phyloP scores from a whole-genome alignment of 2,113 vertebrate species.

The Oryzias curvinotus region DNA sequence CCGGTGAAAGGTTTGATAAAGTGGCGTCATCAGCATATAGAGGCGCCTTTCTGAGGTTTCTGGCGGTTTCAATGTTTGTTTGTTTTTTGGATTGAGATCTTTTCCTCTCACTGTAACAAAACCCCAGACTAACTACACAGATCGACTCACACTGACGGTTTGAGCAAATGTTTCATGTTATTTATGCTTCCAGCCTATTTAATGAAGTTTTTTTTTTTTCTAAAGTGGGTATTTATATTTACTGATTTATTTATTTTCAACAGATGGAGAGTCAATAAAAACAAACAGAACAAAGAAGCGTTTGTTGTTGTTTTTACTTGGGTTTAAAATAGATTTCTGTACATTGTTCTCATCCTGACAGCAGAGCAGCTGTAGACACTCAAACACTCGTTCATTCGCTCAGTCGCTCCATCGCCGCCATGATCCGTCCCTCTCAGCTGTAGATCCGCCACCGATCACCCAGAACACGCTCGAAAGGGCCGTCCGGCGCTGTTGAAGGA shows the following conservation, averaged over 20 bases:
- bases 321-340: constrained; percentile 79
- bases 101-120: background rate
- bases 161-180: constrained; percentile 6
- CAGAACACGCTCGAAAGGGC: too few relatives aligned
- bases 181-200: constrained; percentile 36
- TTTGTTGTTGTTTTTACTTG: constrained; percentile 49
- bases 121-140: background rate
- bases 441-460: too few relatives aligned
- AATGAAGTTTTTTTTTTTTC: constrained; percentile 5
- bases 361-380: constrained; percentile 47
- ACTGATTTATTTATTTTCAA: constrained; percentile 42
- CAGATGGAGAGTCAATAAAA: constrained; percentile 40
- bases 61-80: background rate
- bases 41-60: too few relatives aligned
- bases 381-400: background rate
- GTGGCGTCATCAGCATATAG: too few relatives aligned
- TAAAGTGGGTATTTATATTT: constrained; percentile 46
- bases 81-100: background rate
- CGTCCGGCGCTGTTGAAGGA: too few relatives aligned
- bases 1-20: too few relatives aligned
- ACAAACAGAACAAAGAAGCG: background rate
- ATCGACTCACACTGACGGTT: background rate
- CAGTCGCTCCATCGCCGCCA: background rate
- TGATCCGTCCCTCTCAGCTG: background rate
- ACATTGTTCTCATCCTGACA: constrained; percentile 49